These are phyloP conservation scores for Kryptolebias marmoratus DNA, from an alignment of 2,113 vertebrate genomes.

Conservation along the genomic window DNA sequence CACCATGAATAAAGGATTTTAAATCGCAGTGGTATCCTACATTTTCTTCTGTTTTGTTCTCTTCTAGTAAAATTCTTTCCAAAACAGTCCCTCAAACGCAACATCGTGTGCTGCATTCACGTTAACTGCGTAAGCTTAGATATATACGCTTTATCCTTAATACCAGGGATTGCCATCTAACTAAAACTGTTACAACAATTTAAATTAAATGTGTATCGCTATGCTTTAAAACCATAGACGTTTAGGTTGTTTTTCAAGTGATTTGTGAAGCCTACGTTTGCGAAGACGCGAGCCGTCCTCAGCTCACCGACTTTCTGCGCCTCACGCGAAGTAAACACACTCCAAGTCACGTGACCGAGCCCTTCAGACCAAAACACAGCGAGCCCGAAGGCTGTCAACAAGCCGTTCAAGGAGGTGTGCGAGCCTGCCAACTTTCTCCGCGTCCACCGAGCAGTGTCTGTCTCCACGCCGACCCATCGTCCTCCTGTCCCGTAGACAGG, in stretches of 20 bases:
- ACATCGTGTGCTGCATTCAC: slow-evolving; percentile 14
- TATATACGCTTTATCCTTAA: rapidly evolving
- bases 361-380: slow-evolving; percentile 39
- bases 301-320: not conserved
- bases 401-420: slow-evolving; percentile 9
- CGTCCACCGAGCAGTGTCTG: not conserved
- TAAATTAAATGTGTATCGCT: no score
- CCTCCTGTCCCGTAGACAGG: slow-evolving; percentile 74
- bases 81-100: not conserved
- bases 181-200: no score
- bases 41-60: no score
- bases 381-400: slow-evolving; percentile 47
- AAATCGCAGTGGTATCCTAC: no score
- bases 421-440: not conserved
- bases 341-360: slow-evolving; percentile 50
- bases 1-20: no score
- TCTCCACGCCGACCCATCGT: not conserved
- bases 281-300: no score
- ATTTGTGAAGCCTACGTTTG: no score
- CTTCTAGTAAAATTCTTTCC: not conserved
- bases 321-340: not conserved
- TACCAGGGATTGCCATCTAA: no score
- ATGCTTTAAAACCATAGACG: no score
- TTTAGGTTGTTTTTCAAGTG: not conserved
- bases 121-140: not conserved